Percentiles rank a stretch among this genome's conserved stretches.
phyloP scores from a whole-genome alignment of 2,113 vertebrate genomes.

The Semnornis frantzii region DNA sequence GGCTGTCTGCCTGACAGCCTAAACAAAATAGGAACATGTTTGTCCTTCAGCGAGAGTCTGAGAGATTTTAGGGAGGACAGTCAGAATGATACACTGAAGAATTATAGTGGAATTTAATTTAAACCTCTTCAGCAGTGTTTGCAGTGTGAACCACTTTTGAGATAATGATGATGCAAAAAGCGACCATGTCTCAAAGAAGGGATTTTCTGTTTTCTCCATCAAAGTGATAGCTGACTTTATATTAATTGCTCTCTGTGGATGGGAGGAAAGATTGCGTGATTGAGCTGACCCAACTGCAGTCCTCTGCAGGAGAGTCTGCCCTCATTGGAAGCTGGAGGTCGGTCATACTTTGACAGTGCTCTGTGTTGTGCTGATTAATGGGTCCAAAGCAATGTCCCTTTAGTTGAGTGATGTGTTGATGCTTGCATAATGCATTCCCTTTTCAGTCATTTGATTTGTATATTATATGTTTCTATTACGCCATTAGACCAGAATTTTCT shows the following conservation, averaged over 20 bases:
- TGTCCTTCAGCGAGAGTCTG: constrained; percentile 29
- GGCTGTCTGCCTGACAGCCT: constrained; percentile 77
- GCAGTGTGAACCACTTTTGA: not conserved
- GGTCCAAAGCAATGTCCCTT: not conserved
- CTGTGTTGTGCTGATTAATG: not conserved
- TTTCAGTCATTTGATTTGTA: not conserved
- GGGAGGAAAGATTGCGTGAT: not conserved
- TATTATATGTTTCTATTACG: not conserved
- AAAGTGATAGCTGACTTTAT: rapidly evolving
- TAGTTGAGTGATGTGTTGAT: not conserved
- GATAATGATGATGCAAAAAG: not conserved
- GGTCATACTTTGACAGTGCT: rapidly evolving
- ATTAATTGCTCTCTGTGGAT: not conserved
- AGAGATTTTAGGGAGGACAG: not conserved
- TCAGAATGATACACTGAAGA: not conserved
- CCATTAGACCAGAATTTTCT: not conserved
- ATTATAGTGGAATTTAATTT: not conserved
- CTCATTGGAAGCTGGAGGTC: not conserved
- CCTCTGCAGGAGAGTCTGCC: not conserved
- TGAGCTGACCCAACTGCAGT: not conserved
- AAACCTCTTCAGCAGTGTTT: not conserved
- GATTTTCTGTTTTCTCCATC: not conserved
- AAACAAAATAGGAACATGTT: constrained; percentile 69
- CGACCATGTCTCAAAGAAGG: not conserved
- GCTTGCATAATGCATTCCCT: not conserved